phyloP scores from a whole-genome alignment of 2,797 vertebrate species.

The Galago senegalensis region DNA sequence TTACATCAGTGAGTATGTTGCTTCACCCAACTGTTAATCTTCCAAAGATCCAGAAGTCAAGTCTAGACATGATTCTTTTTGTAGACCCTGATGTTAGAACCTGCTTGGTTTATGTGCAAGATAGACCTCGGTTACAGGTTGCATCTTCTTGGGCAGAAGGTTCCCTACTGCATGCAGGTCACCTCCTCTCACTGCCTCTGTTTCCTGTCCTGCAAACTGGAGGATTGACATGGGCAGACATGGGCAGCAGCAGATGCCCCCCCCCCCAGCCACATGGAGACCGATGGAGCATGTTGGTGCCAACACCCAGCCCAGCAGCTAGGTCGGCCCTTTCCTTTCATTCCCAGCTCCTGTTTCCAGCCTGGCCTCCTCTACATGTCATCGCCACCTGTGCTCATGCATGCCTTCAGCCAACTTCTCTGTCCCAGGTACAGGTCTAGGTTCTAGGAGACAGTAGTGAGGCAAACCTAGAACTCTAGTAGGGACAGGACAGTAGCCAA shows the following conservation, averaged over 20 bases:
- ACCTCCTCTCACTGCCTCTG: background rate
- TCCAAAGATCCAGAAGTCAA: background rate
- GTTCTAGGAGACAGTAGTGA: background rate
- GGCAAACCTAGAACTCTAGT: background rate
- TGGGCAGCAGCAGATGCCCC: background rate
- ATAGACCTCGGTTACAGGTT: background rate
- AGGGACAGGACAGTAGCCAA: too few relatives aligned
- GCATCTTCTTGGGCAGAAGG: rapidly evolving
- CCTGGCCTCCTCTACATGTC: background rate
- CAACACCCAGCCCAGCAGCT: rapidly evolving
- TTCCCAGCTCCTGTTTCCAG: background rate
- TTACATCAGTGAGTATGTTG: background rate
- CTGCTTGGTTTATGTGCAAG: too few relatives aligned
- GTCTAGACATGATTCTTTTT: background rate
- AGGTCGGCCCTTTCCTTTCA: background rate
- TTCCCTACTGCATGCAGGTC: rapidly evolving
- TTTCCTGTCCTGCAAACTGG: background rate
- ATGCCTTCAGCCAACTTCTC: background rate
- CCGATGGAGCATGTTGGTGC: background rate
- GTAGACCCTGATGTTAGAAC: background rate
- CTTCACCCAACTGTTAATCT: background rate
- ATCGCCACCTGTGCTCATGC: rapidly evolving
- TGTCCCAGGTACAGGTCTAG: background rate
- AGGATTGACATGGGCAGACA: background rate
- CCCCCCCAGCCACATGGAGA: background rate